Evolutionary conservation across 2,888 invertebrate species (phyloP), one percentile per base, ranked within the genome.

Genomic region (Anodontia alba): DNA sequence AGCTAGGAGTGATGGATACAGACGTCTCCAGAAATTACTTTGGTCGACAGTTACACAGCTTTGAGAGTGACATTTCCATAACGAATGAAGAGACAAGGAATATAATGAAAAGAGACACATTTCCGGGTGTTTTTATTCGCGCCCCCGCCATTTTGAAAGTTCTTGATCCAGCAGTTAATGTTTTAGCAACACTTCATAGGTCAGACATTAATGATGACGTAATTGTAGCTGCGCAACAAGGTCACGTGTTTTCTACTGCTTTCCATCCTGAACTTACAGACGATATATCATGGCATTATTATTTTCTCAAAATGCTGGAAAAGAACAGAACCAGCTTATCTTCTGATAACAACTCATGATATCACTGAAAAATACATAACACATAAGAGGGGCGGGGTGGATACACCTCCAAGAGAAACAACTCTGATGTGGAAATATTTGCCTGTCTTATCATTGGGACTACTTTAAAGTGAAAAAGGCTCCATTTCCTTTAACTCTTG

Each of bases 201-300:
- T 62, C 82, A 29, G 81, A 87, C 8, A 67, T 73, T 12, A 80
- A 83, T 2, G 71, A 74, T 1, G 79, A 78, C 26, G 89, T 91
- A 0, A 86, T 90, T 29, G 92, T 93, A 29, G 91, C 90, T 10
- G 90, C 87, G n/a, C 84, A 86, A 73, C 91, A 93, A 76, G 90
- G 84, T 1, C 86, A 88, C 66, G 77, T 92, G 20, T 73, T 93
- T 38, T 88, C 90, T 8, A 92, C 92, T n/a, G 90, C 91, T 3
- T 93, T 93, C 79, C 93, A 93, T 70, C 93, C 93, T 1, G 93
- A 93, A 83, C 83, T 93, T 20, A 92, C 92, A 17, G 90, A 91
- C 12, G 93, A 93, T 46, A 76, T 81, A 8, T 83, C 91, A 31
- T 92, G 91, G 91, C 93, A 93, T 76, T 36, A 79, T 8, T 91